These are phyloP conservation scores for Caenorhabditis sinica DNA, from an alignment of 2,888 invertebrate species.

Conservation along the genomic window DNA sequence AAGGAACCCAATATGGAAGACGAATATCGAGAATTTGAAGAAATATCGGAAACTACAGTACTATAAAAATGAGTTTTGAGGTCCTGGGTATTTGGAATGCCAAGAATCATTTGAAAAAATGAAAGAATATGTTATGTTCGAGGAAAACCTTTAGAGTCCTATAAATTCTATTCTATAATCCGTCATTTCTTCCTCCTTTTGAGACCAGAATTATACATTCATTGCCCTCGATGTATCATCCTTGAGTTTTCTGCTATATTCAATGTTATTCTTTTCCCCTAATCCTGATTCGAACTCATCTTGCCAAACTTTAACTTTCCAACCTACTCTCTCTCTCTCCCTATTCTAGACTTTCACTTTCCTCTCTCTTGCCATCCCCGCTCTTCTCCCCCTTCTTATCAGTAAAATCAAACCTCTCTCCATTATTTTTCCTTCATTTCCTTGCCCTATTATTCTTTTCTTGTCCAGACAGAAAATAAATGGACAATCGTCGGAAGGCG, in stretches of 20 bases:
- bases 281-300: not conserved
- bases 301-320: not conserved
- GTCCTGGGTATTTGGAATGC: too few relatives aligned
- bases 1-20: not conserved
- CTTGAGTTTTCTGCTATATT: too few relatives aligned
- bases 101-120: too few relatives aligned
- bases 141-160: too few relatives aligned
- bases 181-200: too few relatives aligned
- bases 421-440: not conserved
- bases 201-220: not conserved
- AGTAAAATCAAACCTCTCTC: constrained; percentile 5
- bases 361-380: not conserved
- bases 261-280: too few relatives aligned
- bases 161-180: too few relatives aligned
- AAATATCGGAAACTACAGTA: constrained; percentile 3
- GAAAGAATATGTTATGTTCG: too few relatives aligned
- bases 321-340: too few relatives aligned
- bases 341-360: not conserved
- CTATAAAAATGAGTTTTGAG: too few relatives aligned
- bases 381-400: constrained; percentile 24
- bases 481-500: constrained; percentile 60
- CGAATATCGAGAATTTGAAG: not conserved
- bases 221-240: not conserved
- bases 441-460: constrained; percentile 12
- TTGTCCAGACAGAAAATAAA: constrained; percentile 25